Evolutionary conservation across 23 tunicate genomes (phyloP).

Genomic region (Botrylloides violaceus): DNA sequence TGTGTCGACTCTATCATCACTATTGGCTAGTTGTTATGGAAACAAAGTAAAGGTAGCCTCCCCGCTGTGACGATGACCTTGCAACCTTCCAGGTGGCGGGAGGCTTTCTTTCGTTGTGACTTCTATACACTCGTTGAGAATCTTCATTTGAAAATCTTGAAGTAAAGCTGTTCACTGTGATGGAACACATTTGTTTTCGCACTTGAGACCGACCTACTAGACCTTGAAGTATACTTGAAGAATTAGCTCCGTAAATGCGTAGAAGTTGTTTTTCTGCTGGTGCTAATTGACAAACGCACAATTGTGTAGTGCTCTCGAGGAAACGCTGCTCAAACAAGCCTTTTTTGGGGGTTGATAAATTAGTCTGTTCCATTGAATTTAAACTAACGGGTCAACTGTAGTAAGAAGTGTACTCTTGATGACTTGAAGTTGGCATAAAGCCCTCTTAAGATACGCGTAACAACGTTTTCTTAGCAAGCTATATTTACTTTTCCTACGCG

Average conservation of each 20-base stretch:
- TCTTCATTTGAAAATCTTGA: no score
- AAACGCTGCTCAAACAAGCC: not conserved
- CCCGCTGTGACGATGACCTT: no score
- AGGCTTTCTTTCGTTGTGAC: no score
- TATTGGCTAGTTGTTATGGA: no score
- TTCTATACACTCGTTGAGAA: no score
- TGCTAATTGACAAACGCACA: not conserved
- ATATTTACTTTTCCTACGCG: no score
- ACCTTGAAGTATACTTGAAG: not conserved
- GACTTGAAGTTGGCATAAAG: not conserved
- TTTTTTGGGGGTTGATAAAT: not conserved
- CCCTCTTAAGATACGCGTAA: not conserved
- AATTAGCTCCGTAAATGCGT: not conserved
- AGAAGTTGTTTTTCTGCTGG: not conserved
- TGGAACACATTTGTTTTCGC: not conserved
- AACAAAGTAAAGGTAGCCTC: no score
- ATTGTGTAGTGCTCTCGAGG: not conserved
- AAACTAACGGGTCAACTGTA: not conserved
- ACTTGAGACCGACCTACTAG: not conserved
- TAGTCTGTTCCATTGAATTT: not conserved
- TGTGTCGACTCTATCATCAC: no score
- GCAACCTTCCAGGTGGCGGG: no score
- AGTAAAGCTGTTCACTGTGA: not conserved
- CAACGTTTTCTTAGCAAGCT: not conserved
- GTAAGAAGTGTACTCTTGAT: not conserved